Evolutionary conservation across 2,888 invertebrate genomes (phyloP), one percentile per base, ranked within the genome.

Genomic region (Chrysolina americana): DNA sequence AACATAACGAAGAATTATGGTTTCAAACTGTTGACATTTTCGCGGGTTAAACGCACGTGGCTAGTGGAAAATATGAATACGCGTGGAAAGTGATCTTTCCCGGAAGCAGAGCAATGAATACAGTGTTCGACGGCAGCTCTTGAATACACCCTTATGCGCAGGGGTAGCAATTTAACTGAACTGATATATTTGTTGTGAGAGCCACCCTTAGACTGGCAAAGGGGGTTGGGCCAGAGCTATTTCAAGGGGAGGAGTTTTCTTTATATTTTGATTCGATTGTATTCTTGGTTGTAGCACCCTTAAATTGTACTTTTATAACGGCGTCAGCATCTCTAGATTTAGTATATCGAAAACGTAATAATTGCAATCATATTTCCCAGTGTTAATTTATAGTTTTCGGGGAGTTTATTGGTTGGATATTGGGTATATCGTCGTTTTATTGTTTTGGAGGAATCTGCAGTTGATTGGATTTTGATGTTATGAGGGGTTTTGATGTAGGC

Each of bases 131-230:
- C 70, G 74, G 19, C 74, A 50, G 66, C 65, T 74, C 70, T 74
- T 70, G 56, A 66, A 44, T 47, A 68, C 59, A 65, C 74, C 75
- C 77, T 79, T 72, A 56, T 77, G 80, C 80, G 78, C 78, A 76
- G 74, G 74, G 76, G 75, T 80, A 74, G 73, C 50, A 68, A 68
- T 76, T 79, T 79, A 75, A 81, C 81, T 80, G 81, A 80, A 84
- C 84, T 83, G 85, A 83, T 84, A 81, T 82, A 83, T 84, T 83
- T 80, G 82, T 80, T 79, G 78, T 76, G 80, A 81, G 80, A 81
- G 82, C 84, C 83, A 83, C 85, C 85, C 86, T 84, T 84, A 82
- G 82, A 82, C 81, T 81, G 82, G 81, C 80, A 82, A 83, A 84
- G 83, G 81, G 84, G 86, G 85, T 69, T 72, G 81, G 81, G 76